Evolutionary conservation across 2,113 vertebrate genomes (phyloP).

Genomic region (Meriones unguiculatus): DNA sequence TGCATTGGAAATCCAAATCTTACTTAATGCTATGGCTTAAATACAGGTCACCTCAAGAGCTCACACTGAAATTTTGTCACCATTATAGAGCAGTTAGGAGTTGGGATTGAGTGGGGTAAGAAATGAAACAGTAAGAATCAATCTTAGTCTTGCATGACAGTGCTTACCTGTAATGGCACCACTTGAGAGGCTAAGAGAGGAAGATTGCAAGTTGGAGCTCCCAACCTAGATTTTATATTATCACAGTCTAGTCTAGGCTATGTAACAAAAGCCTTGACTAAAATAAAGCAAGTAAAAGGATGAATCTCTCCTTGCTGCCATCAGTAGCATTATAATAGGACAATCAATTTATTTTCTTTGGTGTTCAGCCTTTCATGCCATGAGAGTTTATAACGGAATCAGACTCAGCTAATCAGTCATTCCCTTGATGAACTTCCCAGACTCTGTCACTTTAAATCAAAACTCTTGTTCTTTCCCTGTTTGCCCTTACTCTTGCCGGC

Average conservation of each 20-base stretch:
- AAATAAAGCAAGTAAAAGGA: background rate
- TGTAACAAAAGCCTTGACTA: background rate
- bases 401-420: background rate
- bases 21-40: background rate
- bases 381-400: background rate
- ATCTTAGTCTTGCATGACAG: background rate
- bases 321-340: background rate
- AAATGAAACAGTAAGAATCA: background rate
- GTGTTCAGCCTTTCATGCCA: fast-evolving
- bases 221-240: background rate
- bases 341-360: fast-evolving
- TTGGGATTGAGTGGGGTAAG: too few relatives aligned
- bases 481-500: background rate
- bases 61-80: background rate
- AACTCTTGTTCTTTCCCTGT: background rate
- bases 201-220: background rate
- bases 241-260: background rate
- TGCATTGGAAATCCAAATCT: background rate
- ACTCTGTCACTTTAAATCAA: background rate
- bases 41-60: too few relatives aligned
- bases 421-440: background rate
- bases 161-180: background rate
- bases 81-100: background rate
- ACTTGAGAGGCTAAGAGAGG: background rate
- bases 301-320: fast-evolving